phyloP scores from a whole-genome alignment of 2,797 vertebrate species.

The Cossypha heuglini region DNA sequence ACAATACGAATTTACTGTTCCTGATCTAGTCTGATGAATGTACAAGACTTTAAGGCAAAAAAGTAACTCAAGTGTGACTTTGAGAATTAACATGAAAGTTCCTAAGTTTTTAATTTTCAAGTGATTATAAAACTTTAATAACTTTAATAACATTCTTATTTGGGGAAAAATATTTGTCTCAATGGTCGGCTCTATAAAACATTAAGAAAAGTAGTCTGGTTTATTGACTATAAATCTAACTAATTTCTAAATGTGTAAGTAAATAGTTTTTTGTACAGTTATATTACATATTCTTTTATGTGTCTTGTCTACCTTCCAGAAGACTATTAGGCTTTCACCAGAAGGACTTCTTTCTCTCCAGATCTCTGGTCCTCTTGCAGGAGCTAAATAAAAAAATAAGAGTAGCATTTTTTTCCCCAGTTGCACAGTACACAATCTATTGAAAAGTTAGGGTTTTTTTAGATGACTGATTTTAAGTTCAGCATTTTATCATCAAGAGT shows the following conservation, averaged over 20 bases:
- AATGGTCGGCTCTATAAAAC: not conserved
- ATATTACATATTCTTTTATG: not conserved
- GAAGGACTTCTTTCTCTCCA: constrained; percentile 77
- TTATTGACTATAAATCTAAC: not conserved
- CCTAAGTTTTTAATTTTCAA: not conserved
- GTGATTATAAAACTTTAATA: too few species aligned
- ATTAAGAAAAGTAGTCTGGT: not conserved
- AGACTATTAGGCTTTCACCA: constrained; percentile 70
- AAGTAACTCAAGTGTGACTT: not conserved
- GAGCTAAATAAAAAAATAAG: constrained; percentile 59
- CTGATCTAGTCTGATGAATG: not conserved
- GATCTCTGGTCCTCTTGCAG: constrained; percentile 73
- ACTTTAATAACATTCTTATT: not conserved
- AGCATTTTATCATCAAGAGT: not conserved
- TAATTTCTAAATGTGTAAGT: not conserved
- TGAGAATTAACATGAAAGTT: not conserved
- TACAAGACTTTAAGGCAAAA: not conserved
- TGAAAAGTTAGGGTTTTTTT: not conserved
- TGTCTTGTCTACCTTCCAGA: constrained; percentile 76
- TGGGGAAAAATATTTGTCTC: not conserved
- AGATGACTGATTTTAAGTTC: not conserved
- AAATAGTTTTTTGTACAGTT: not conserved
- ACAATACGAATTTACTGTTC: not conserved
- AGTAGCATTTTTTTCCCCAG: not conserved
- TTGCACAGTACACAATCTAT: not conserved